Evolutionary conservation across 2,888 invertebrate genomes (phyloP).

Genomic region (Xestia ashworthii): DNA sequence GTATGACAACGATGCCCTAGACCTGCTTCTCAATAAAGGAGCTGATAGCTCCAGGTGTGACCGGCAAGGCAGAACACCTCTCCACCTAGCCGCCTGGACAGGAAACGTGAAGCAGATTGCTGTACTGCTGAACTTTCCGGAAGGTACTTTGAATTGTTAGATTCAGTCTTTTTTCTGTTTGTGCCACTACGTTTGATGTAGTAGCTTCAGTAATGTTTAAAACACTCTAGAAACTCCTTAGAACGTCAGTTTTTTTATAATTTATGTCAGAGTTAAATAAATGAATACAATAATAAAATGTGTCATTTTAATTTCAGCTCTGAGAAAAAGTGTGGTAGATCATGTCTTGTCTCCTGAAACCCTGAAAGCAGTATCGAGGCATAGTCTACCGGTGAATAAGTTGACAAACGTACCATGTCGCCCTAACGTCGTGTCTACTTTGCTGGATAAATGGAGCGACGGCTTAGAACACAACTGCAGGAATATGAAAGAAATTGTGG

Average conservation of each 20-base stretch:
- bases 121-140: constrained; percentile 67
- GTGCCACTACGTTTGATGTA: not conserved
- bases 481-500: constrained; percentile 43
- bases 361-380: constrained; percentile 38
- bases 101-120: constrained; percentile 74
- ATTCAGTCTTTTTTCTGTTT: not conserved
- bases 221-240: too few relatives aligned
- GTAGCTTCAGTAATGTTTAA: not conserved
- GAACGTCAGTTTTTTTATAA: not conserved
- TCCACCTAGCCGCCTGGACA: constrained; percentile 80
- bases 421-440: constrained; percentile 26
- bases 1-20: constrained; percentile 72
- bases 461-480: constrained; percentile 61
- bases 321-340: constrained; percentile 10
- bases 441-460: constrained; percentile 59
- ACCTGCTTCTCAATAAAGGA: constrained; percentile 72
- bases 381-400: constrained; percentile 21
- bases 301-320: constrained; percentile 25
- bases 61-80: constrained; percentile 78
- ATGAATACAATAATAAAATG: not conserved
- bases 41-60: constrained; percentile 73
- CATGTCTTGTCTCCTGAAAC: constrained; percentile 20
- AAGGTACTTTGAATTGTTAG: constrained; percentile 54
- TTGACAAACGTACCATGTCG: constrained; percentile 54
- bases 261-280: not conserved